Base-by-base conservation (phyloP, 2,888 invertebrate genomes). In the Ceriagrion tenellum region DNA sequence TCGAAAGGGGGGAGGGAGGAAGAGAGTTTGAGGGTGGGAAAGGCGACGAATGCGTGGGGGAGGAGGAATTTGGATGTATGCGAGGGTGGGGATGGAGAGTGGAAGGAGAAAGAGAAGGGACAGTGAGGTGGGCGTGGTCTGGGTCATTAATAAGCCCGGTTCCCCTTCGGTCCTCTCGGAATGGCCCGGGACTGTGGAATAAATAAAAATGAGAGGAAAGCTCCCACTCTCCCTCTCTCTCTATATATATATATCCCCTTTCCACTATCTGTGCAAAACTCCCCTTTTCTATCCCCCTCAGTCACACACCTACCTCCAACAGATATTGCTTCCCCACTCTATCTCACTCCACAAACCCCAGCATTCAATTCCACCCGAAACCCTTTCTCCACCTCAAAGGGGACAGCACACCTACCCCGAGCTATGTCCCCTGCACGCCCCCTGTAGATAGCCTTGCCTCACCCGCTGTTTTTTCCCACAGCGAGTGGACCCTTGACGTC, bases 191-290 rank as follows among this genome's bases (percentile, higher is more conserved):
- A 81, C 35, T 18, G 81, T 35, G 81, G 47, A 81, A 81, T 81
- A 81, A 81, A 81, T 81, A 81, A 81, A 81, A 81, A 81, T 81
- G 69, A 69, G 69, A 23, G 69, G 69, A 69, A 26, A 69, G 69
- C 69, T 69, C n/a, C n/a, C 47, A 47, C 47, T 47, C 47, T 47
- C 47, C 2, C 47, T 47, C 56, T 20, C 56, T 0, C 56, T 20
- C 56, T 18, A 13, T 56, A 1, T 56, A 0, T 16, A 59, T 23
- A 47, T 47, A 47, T 47, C 47, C 81, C 81, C 81, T 30, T 35
- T n/a, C 81, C 69, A 69, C 2, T 26, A 8, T n/a, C 69, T n/a
- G 69, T 69, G n/a, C 69, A 26, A 69, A 69, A 69, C 26, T 69
- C 69, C n/a, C 69, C n/a, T 69, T 47, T 69, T 6, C 69, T 69